Evolutionary conservation across 2,113 vertebrate species (phyloP), one percentile per base, ranked within the genome.

Genomic region (Pelvicachromis taeniatus): DNA sequence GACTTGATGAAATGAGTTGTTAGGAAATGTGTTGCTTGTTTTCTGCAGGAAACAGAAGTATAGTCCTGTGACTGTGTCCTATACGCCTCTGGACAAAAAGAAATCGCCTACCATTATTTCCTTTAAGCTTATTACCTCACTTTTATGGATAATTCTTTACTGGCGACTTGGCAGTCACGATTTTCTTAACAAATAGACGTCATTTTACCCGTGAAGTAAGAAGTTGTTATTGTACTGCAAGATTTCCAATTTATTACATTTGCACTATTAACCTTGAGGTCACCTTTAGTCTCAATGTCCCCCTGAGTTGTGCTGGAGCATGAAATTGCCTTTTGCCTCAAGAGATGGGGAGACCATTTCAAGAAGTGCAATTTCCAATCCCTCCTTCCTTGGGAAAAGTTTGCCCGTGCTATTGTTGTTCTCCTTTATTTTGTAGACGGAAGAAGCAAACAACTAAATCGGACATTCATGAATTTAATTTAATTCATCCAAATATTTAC

Each of bases 311-410:
- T 92, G 88, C 82, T 87, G 84, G 88, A 93, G 88, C 93, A 92
- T 95, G 94, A 95, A 95, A 95, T 95, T 94, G 87, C 92, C 89
- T 92, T 91, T 91, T 88, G 77, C 89, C 91, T 90, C 87, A 42
- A 81, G 89, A 92, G 91, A 92, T 87, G 87, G n/a, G 78, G 75
- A 61, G 78, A 83, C 80, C 82, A 87, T 82, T 92, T 91, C 81
- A 35, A 78, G 54, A 42, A 86, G 23, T 33, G 78, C 17, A 52
- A 77, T 92, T 88, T 85, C 82, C 53, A 38, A 78, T 16, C 73
- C 55, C 29, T 29, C 9, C 23, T 10, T 56, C 35, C 73, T 75
- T 29, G 19, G 87, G 52, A 42, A 79, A 90, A 92, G 59, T 89
- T 88, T 87, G 38, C 61, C 13, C 1, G 5, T 4, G 8, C 56